A percentile compares a stretch with the other conserved stretches of the same genome.
phyloP scores from a whole-genome alignment of 2,113 vertebrate species.

The Triplophysa siluroides region DNA sequence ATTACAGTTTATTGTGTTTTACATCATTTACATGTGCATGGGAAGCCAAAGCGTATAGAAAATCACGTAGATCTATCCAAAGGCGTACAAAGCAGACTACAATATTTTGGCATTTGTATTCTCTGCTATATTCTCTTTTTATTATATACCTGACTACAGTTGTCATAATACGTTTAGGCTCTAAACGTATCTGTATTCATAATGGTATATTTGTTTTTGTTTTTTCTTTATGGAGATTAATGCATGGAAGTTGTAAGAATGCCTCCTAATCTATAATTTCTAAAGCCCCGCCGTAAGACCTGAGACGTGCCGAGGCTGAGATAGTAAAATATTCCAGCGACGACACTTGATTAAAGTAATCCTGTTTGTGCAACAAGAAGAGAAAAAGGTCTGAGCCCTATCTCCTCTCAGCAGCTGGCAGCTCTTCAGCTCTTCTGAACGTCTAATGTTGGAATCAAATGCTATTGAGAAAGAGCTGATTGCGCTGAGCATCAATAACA shows the following conservation, averaged over 20 bases:
- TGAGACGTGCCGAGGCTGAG: constrained; percentile 44
- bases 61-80: background rate
- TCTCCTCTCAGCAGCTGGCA: constrained; percentile 53
- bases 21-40: no score
- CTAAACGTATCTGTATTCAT: constrained; percentile 32
- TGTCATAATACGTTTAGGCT: constrained; percentile 29
- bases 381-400: constrained; percentile 48
- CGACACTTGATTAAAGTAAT: constrained; percentile 55
- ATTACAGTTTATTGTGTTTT: no score
- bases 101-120: background rate
- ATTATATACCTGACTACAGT: background rate
- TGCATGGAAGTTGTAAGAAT: constrained; percentile 29
- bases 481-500: constrained; percentile 37
- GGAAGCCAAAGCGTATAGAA: background rate
- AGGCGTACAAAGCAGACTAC: background rate
- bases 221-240: constrained; percentile 17
- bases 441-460: constrained; percentile 34
- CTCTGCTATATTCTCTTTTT: background rate
- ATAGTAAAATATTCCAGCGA: constrained; percentile 37
- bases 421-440: constrained; percentile 29
- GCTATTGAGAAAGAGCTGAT: constrained; percentile 37
- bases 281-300: constrained; percentile 29
- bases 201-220: constrained; percentile 22
- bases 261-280: constrained; percentile 43
- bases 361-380: constrained; percentile 50